Evolutionary conservation across 2,113 vertebrate genomes (phyloP).

Genomic region (Cyanoliseus patagonus): DNA sequence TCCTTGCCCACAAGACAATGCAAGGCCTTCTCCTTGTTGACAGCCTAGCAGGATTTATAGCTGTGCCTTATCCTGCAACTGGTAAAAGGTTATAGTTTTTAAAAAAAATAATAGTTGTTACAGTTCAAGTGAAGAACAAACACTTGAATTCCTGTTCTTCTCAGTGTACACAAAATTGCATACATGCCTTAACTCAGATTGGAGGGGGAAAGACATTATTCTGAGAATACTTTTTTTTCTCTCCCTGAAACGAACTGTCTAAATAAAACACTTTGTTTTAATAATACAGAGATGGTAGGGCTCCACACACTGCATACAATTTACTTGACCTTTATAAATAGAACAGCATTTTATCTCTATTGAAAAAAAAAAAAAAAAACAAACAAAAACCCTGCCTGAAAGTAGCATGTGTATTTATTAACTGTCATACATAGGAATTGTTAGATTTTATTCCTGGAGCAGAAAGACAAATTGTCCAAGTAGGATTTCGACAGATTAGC

Average conservation of each 20-base stretch:
- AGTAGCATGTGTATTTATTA: neutral
- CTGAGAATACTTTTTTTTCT: neutral
- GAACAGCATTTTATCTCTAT: neutral
- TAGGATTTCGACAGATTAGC: neutral
- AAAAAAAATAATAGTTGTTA: neutral
- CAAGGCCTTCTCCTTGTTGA: neutral
- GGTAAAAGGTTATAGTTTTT: neutral
- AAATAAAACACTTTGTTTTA: slow-evolving; percentile 31
- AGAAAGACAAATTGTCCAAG: neutral
- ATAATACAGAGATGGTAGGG: neutral
- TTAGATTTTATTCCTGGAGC: neutral
- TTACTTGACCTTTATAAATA: slow-evolving; percentile 44
- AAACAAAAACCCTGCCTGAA: neutral
- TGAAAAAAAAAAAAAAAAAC: neutral
- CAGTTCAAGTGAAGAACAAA: slow-evolving; percentile 13
- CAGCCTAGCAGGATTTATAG: neutral
- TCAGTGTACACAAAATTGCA: neutral
- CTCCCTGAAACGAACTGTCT: neutral
- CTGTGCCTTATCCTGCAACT: slow-evolving; percentile 26
- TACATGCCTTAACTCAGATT: neutral
- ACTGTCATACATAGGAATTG: neutral
- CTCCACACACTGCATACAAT: neutral
- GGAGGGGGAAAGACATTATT: neutral
- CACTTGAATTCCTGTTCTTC: neutral
- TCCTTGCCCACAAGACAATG: neutral